Conservation (phyloP, 2,113 vertebrate genomes). For the Lophura nycthemera region DNA sequence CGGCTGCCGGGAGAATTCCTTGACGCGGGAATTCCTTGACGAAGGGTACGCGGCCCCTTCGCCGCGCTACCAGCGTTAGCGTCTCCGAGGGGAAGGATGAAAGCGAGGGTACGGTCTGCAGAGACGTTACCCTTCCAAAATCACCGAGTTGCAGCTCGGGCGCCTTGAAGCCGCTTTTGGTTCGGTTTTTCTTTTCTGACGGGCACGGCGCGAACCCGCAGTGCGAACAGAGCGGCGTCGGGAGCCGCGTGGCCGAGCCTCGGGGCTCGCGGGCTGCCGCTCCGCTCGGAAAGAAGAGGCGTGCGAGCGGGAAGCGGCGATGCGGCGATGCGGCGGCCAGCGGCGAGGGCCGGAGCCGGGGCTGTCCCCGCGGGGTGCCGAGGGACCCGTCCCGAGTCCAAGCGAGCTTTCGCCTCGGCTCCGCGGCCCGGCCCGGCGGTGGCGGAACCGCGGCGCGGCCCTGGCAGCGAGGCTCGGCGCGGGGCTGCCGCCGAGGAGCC, state of each 20-base stretch:
- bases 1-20: too few species aligned
- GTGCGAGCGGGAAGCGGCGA: background rate
- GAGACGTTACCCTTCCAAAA: background rate
- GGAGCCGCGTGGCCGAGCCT: too few species aligned
- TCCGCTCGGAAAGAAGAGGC: background rate
- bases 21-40: too few species aligned
- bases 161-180: background rate
- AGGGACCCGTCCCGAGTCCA: too few species aligned
- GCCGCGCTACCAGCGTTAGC: background rate
- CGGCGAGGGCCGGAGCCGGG: background rate
- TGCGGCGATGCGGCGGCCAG: background rate
- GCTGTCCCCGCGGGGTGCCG: background rate
- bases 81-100: background rate
- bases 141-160: background rate
- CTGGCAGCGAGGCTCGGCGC: too few species aligned
- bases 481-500: too few species aligned
- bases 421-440: too few species aligned
- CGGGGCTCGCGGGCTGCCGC: background rate
- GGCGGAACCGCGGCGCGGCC: too few species aligned
- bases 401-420: too few species aligned
- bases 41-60: background rate
- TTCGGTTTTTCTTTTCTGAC: background rate
- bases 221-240: background rate
- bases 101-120: background rate
- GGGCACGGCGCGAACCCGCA: background rate